Conservation (phyloP, 2,888 invertebrate species). For the Tetragonula carbonaria region DNA sequence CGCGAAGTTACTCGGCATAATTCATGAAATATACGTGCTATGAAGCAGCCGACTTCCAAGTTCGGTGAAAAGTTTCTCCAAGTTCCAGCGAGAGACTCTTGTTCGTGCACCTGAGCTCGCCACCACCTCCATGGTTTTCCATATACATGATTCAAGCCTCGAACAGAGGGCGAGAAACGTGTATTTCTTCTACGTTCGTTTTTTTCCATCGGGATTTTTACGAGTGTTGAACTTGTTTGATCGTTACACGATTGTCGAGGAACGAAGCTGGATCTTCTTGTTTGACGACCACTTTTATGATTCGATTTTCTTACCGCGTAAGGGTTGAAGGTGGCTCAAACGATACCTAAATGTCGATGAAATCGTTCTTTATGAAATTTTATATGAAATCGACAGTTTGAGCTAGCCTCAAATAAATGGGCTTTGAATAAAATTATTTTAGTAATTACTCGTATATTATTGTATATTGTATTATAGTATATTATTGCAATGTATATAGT, state of each 20-base stretch:
- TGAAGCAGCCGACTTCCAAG: slow-evolving; percentile 5
- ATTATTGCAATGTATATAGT: too few species aligned
- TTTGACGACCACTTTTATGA: slow-evolving; percentile 47
- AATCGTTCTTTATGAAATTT: slow-evolving; percentile 1
- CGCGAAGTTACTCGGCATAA: slow-evolving; percentile 33
- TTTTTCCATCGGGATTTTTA: slow-evolving; percentile 17
- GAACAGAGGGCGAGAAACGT: background rate
- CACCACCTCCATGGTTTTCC: slow-evolving; percentile 8
- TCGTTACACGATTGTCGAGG: slow-evolving; percentile 30
- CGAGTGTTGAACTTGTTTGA: slow-evolving; percentile 23
- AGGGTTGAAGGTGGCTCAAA: slow-evolving; percentile 22
- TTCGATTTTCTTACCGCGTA: slow-evolving; percentile 29
- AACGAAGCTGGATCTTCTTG: slow-evolving; percentile 22
- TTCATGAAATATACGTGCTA: slow-evolving; percentile 40
- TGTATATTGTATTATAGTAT: too few species aligned
- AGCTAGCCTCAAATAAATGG: background rate
- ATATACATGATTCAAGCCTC: background rate
- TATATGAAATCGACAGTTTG: background rate
- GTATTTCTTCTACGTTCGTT: background rate
- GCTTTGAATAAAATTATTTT: background rate
- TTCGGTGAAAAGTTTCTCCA: slow-evolving; percentile 21
- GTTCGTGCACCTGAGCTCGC: slow-evolving; percentile 45
- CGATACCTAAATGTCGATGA: slow-evolving; percentile 41
- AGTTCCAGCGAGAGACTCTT: slow-evolving; percentile 27
- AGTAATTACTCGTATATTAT: too few species aligned